Base-by-base conservation (phyloP, 2,888 invertebrate species). In the Limnephilus marmoratus region DNA sequence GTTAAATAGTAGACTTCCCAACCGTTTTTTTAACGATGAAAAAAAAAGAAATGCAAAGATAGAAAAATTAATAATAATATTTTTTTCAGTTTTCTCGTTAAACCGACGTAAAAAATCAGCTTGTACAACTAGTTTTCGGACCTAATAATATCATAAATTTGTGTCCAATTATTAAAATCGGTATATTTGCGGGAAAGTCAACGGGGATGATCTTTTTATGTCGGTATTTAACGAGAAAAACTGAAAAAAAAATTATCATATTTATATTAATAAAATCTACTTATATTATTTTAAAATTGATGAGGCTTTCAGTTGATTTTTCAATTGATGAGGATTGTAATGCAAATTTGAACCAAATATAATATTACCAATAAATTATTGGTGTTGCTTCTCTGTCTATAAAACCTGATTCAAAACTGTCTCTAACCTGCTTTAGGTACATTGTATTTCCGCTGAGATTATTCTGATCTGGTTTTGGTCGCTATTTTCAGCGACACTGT, bases 401-500 rank as follows among this genome's bases (percentile, higher is more conserved):
- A 34, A 83, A 83, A 83, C 82, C 34, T 83, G 82, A 83, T 83
- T 82, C 34, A 83, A 83, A 83, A 1, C 82, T 34, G 15, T 83
- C 18, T 31, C 31, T 15, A 37, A 31, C 82, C 82, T 24, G 82
- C 68, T 41, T 41, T n/a, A n/a, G n/a, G n/a, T n/a, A 68, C 24
- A 24, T 68, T 68, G 68, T 24, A 24, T 24, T 68, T n/a, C 24
- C 5, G 68, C 2, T 1, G 1, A 68, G 68, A 68, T 68, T 68
- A n/a, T 68, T 68, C 9, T 68, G 68, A 24, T 68, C 68, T 24
- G 7, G 68, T 68, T 24, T 24, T 24, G 24, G 2, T 68, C 24
- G 68, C 68, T 68, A 1, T n/a, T 68, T 68, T 68, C 68, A 68
- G 24, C 18, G 24, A n/a, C 68, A 24, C 18, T 53, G 18, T 53